phyloP scores from a whole-genome alignment of 2,797 vertebrate species.

The Sternarchorhynchus goeldii region DNA sequence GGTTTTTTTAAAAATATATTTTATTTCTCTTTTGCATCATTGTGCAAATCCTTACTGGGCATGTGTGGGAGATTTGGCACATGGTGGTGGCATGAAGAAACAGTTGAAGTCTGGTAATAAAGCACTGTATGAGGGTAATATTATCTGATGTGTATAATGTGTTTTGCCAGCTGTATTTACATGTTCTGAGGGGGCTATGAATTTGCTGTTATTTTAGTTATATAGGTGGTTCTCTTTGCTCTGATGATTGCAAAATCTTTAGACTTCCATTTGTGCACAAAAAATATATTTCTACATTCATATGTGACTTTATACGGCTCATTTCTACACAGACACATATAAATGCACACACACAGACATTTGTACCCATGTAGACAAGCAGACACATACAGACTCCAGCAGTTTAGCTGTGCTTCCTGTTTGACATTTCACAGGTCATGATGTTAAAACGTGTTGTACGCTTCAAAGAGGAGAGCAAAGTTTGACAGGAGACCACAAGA shows the following conservation, averaged over 20 bases:
- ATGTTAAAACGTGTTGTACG: too few species aligned
- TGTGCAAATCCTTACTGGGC: slow-evolving; percentile 29
- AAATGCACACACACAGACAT: too few species aligned
- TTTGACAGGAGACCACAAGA: too few species aligned
- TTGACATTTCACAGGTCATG: too few species aligned
- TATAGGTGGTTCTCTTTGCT: slow-evolving; percentile 25
- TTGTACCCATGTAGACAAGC: too few species aligned
- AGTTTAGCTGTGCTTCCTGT: too few species aligned
- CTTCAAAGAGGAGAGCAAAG: too few species aligned
- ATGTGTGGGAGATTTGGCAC: slow-evolving; percentile 40
- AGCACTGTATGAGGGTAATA: slow-evolving; percentile 9
- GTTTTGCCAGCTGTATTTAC: slow-evolving; percentile 25
- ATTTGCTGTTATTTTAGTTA: slow-evolving; percentile 25
- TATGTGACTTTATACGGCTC: not conserved
- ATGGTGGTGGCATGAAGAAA: slow-evolving; percentile 17
- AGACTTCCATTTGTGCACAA: slow-evolving; percentile 14
- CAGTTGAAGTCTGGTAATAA: slow-evolving; percentile 1
- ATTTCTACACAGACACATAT: not conserved
- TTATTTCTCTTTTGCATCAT: slow-evolving; percentile 21
- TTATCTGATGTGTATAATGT: slow-evolving; percentile 24
- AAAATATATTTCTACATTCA: not conserved
- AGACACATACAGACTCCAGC: too few species aligned
- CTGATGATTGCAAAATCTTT: slow-evolving; percentile 17
- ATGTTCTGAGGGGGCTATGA: not conserved
- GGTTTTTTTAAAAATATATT: not conserved